phyloP scores from a whole-genome alignment of 1,140 invertebrate genomes.

The Pogonomyrmex californicus region DNA sequence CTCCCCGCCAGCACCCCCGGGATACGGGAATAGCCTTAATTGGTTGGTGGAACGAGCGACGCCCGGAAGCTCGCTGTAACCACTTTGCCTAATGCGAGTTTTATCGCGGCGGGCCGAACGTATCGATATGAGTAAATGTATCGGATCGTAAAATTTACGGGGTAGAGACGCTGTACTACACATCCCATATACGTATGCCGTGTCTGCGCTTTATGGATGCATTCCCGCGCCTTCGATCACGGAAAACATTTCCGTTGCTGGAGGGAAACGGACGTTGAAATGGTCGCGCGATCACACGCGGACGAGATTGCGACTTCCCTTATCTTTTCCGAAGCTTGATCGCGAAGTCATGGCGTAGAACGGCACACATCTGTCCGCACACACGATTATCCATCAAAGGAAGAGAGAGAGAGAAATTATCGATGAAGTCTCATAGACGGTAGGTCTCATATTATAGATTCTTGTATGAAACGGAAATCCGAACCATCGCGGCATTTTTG shows the following conservation, averaged over 20 bases:
- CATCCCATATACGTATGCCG: conserved; percentile 67
- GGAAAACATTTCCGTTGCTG: conserved; percentile 31
- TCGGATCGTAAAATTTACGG: conserved; percentile 81
- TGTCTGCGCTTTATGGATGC: conserved; percentile 80
- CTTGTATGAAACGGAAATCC: not conserved
- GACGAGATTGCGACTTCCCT: conserved; percentile 43
- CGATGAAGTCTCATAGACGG: not conserved
- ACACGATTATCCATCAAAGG: not conserved
- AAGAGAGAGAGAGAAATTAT: not conserved
- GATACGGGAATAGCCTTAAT: conserved; percentile 76
- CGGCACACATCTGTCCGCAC: conserved; percentile 22
- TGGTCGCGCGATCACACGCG: conserved; percentile 9
- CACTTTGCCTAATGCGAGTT: conserved; percentile 82
- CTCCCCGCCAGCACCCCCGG: not conserved
- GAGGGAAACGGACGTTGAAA: conserved; percentile 47
- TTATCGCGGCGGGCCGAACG: conserved; percentile 73
- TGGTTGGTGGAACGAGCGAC: conserved; percentile 76
- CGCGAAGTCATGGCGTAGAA: conserved; percentile 17
- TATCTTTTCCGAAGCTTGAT: conserved; percentile 35
- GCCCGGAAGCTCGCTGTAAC: conserved; percentile 78
- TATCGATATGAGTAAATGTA: conserved; percentile 75
- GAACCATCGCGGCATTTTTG: not conserved
- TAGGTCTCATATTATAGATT: not conserved
- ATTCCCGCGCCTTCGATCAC: conserved; percentile 56
- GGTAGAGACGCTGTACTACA: conserved; percentile 62